Base-by-base conservation (phyloP, 2,113 vertebrate genomes). In the Polyodon spathula region DNA sequence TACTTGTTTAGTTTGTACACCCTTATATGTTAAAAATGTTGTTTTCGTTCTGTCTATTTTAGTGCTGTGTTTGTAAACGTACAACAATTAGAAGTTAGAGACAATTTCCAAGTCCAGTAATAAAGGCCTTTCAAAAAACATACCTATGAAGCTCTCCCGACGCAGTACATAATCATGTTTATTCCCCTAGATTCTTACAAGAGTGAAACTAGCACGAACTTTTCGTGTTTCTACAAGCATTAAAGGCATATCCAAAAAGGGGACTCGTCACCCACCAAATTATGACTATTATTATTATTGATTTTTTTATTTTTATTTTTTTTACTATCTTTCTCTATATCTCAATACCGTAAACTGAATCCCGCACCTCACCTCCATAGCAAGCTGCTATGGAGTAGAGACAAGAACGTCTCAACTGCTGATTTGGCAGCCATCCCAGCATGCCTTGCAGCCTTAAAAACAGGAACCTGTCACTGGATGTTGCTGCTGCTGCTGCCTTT, bases 1-100 rank as follows among this genome's bases (percentile, higher is more conserved):
- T 97, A 92, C 93, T 97, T 92, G 95, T 93, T 95, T 93, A 92
- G 88, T 98, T 97, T 98, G 88, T 97, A 98, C 94, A 97, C 87
- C 89, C 83, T 90, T 93, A 90, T 81, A 82, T 90, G 88, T 93
- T 94, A 93, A 98, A 97, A 97, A 97, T 92, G 86, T 87, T 82
- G 78, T 89, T 63, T 86, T 89, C 90, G 88, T 90, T 80, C 86
- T 81, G 89, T 94, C 90, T 90, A 85, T 91, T n/a, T 95, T 94
- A 97, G 92, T 97, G 93, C 93, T 94, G 93, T 90, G 78, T 92
- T 92, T 97, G 94, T 98, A 98, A 98, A 98, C 94, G 90, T 94
- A 98, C 90, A 81, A 93, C 87, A 95, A 90, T 92, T 90, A 93
- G n/a, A 94, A 95, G 92, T 90, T 89, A 94, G 85, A 91, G 88